Evolutionary conservation across 2,113 vertebrate genomes (phyloP), one percentile per base, ranked within the genome.

Genomic region (Sprattus sprattus): DNA sequence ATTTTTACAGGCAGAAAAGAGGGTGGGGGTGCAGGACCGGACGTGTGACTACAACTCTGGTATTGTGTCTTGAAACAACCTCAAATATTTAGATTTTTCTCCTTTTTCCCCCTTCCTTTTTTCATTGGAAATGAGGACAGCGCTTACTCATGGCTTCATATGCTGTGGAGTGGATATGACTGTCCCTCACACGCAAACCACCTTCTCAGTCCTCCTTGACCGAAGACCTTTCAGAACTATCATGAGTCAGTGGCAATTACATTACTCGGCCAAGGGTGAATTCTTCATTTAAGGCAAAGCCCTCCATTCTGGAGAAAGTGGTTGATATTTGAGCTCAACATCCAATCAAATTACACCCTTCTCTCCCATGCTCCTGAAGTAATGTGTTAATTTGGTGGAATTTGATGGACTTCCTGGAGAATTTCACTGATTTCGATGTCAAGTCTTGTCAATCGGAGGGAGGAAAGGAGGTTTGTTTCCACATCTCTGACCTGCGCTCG

Each of bases 1-100:
- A 94, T 92, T 94, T 93, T 91, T 91, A 93, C 92, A 89, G 91
- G 91, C 11, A 25, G 64, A 8, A 11, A 28, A 2, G n/a, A 1
- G 64, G 64, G n/a, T 6, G 7, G 64, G n/a, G 64, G n/a, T 28
- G n/a, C n/a, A 13, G 6, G n/a, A 8, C 64, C 10, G 25, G 28
- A 67, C 64, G n/a, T 28, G 64, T 67, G 64, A 67, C 64, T 67
- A 67, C 64, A 64, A 25, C 57, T 64, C 57, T 64, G 57, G 20
- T 64, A 64, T 6, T 22, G 57, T 22, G n/a, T 28, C 64, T 67
- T 67, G n/a, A 67, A 67, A 8, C 25, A 67, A 67, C 64, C 64
- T 28, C 9, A 28, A 28, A 67, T 67, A 67, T 25, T 28, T 67
- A 28, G 10, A 9, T 57, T 57, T 28, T 67, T 13, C 22, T 6